A percentile compares a stretch with the other conserved stretches of the same genome.
These are phyloP conservation scores for Drosophila niveifrons DNA, from an alignment of 2,888 invertebrate species.

Conservation along the genomic window DNA sequence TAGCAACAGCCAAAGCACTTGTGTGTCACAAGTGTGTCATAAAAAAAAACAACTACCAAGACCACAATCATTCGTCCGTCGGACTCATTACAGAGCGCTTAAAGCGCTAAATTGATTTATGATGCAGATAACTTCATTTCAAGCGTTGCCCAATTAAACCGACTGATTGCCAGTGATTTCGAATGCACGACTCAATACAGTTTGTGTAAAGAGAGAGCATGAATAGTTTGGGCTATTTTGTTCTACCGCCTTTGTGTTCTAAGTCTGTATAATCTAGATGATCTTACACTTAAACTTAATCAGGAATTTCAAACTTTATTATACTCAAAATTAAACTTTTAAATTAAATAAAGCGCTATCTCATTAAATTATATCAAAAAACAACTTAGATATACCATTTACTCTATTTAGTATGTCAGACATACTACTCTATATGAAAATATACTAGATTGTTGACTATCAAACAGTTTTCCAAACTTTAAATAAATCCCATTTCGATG, in stretches of 20 bases:
- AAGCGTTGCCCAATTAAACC: slow-evolving; percentile 6
- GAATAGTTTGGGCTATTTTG: too few species aligned
- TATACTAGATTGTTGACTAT: too few species aligned
- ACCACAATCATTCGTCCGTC: slow-evolving; percentile 13
- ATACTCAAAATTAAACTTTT: too few species aligned
- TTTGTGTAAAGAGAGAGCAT: background rate
- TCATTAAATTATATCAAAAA: too few species aligned
- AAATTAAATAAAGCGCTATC: too few species aligned
- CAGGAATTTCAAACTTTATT: too few species aligned
- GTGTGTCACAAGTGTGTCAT: slow-evolving; percentile 14
- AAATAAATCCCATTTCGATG: background rate
- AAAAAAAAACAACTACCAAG: slow-evolving; percentile 8
- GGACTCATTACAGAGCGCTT: background rate
- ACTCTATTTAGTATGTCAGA: too few species aligned
- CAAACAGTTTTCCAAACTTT: background rate
- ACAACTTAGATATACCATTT: too few species aligned
- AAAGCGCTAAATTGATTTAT: slow-evolving; percentile 15
- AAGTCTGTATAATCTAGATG: too few species aligned
- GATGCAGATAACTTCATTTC: background rate
- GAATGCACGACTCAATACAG: background rate
- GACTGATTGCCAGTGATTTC: background rate
- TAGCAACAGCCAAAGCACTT: background rate
- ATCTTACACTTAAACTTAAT: too few species aligned
- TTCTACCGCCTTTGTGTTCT: too few species aligned
- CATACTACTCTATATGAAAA: too few species aligned